phyloP scores from a whole-genome alignment of 2,797 vertebrate genomes.

The Poecile montanus region DNA sequence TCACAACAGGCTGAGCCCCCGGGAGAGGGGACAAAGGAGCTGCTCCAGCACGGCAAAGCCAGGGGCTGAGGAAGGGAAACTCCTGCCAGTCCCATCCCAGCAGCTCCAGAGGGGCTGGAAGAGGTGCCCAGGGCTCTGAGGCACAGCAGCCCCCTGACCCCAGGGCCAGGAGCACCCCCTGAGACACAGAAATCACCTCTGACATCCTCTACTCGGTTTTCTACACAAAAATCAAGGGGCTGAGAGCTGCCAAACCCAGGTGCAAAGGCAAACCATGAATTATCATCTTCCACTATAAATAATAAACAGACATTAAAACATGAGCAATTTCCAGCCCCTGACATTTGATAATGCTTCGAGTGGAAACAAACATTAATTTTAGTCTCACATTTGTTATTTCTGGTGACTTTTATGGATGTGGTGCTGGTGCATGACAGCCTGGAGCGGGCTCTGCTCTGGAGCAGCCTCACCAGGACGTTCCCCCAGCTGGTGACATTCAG shows the following conservation, averaged over 20 bases:
- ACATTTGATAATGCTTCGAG: not conserved
- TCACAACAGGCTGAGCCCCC: not conserved
- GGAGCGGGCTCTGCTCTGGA: not conserved
- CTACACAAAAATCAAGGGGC: not conserved
- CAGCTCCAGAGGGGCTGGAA: not conserved
- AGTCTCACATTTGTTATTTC: not conserved
- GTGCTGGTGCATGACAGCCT: not conserved
- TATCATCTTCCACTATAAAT: not conserved
- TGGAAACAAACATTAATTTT: conserved; percentile 14
- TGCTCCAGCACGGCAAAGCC: not conserved
- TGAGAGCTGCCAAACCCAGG: not conserved
- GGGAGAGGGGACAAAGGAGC: not conserved
- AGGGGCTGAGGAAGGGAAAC: not conserved
- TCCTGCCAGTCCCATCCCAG: not conserved
- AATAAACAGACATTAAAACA: not conserved
- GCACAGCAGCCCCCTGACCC: not conserved
- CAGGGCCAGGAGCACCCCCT: too few relatives aligned
- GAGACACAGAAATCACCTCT: not conserved
- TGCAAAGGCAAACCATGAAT: not conserved
- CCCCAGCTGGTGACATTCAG: not conserved
- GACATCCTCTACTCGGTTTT: accelerated
- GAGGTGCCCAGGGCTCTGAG: not conserved
- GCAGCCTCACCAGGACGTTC: not conserved
- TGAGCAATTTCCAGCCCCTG: not conserved
- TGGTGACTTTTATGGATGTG: not conserved